Percentiles rank a stretch among this genome's conserved stretches.
Conservation (phyloP, 2,797 vertebrate genomes). For the Threskiornis aethiopicus region DNA sequence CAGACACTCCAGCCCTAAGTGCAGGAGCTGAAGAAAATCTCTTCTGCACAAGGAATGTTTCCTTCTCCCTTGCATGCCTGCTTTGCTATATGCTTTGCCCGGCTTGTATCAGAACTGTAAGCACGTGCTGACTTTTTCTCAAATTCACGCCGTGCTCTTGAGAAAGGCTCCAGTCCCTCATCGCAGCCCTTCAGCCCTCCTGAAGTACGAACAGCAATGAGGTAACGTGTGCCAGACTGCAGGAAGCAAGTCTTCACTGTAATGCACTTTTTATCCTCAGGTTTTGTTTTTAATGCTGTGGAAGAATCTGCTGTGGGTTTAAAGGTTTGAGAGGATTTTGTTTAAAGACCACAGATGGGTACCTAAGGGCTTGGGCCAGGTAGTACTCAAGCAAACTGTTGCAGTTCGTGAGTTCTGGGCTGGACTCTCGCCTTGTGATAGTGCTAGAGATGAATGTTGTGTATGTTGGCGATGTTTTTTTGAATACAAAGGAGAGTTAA, state of each 20-base stretch:
- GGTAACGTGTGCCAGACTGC: background rate
- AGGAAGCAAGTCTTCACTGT: background rate
- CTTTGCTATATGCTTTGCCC: background rate
- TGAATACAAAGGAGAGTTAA: background rate
- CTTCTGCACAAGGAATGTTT: accelerated
- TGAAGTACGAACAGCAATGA: background rate
- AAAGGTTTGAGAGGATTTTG: background rate
- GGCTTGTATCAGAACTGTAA: background rate
- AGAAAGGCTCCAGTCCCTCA: background rate
- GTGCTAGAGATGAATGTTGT: background rate
- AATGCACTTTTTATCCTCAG: background rate
- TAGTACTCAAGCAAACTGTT: background rate
- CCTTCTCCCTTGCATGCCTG: background rate
- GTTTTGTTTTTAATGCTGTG: background rate
- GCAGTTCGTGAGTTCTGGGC: background rate
- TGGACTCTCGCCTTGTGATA: background rate
- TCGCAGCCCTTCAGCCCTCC: background rate
- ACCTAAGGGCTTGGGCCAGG: background rate
- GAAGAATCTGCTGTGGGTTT: background rate
- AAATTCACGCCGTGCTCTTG: background rate
- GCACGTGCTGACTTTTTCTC: background rate
- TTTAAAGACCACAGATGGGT: background rate
- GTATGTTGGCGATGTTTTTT: background rate
- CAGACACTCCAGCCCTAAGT: background rate
- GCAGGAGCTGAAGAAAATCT: background rate